These are phyloP conservation scores for Cosmia pyralina DNA, from an alignment of 2,888 invertebrate genomes.

Conservation along the genomic window DNA sequence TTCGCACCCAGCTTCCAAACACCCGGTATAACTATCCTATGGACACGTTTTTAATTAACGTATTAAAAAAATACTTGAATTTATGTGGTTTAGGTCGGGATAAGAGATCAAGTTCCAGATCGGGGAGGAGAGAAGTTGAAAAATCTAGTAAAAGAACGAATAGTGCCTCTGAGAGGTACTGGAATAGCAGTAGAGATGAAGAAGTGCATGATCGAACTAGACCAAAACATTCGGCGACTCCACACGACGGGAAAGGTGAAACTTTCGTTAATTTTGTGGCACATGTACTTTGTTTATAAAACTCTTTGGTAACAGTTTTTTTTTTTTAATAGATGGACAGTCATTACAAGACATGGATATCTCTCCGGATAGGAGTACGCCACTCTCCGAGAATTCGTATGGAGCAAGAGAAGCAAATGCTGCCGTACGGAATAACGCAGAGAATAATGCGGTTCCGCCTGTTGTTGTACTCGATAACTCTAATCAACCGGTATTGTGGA, in stretches of 20 bases:
- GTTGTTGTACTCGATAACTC: conserved; percentile 86
- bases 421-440: conserved; percentile 72
- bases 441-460: conserved; percentile 79
- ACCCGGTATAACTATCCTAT: too few species aligned
- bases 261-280: not conserved
- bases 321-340: conserved; percentile 81
- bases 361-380: conserved; percentile 97
- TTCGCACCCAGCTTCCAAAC: too few species aligned
- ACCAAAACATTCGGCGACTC: conserved; percentile 78
- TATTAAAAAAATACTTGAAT: not conserved
- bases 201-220: conserved; percentile 81
- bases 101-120: conserved; percentile 84
- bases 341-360: conserved; percentile 97
- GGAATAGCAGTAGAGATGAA: conserved; percentile 83
- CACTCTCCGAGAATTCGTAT: conserved; percentile 95
- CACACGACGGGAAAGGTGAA: conserved; percentile 83
- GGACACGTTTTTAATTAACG: not conserved
- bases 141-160: conserved; percentile 84
- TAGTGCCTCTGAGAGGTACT: conserved; percentile 83
- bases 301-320: conserved; percentile 10
- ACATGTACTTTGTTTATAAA: conserved; percentile 10
- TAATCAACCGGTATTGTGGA: conserved; percentile 78
- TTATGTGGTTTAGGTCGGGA: conserved; percentile 79
- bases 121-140: conserved; percentile 83
- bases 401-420: conserved; percentile 83